Conservation (phyloP, 2,888 invertebrate species). For the Carpatolechia fugitivella region DNA sequence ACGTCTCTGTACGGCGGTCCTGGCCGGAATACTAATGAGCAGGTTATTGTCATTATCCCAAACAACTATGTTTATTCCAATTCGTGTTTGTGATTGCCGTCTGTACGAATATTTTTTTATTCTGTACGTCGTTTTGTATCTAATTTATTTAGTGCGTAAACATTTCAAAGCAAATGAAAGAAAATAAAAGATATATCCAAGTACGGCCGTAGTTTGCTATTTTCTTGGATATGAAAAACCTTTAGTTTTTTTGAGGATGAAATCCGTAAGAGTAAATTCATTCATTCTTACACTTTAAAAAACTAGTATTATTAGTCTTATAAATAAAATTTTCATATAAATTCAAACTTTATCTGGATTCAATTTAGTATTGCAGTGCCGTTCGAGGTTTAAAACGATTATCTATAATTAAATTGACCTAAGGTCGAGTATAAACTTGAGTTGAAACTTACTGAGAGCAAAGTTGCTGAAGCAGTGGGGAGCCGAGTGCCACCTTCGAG, state of each 20-base stretch:
- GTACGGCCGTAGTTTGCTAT: too few species aligned
- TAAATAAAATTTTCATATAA: too few species aligned
- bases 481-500: background rate
- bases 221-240: too few species aligned
- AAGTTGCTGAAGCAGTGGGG: conserved; percentile 11
- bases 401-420: background rate
- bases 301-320: too few species aligned
- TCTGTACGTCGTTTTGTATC: too few species aligned
- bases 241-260: too few species aligned
- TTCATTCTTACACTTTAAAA: too few species aligned
- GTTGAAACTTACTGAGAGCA: conserved; percentile 8
- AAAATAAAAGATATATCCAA: too few species aligned
- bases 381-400: background rate
- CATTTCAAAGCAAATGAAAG: too few species aligned
- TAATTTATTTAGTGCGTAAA: too few species aligned
- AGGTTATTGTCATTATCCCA: conserved; percentile 33
- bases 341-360: background rate
- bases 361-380: too few species aligned
- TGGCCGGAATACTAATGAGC: conserved; percentile 42
- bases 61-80: conserved; percentile 11
- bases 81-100: background rate
- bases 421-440: background rate
- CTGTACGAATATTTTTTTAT: background rate
- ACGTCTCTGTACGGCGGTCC: conserved; percentile 25
- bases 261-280: too few species aligned